Conservation (phyloP, 2,113 vertebrate genomes). For the Dicentrarchus labrax region DNA sequence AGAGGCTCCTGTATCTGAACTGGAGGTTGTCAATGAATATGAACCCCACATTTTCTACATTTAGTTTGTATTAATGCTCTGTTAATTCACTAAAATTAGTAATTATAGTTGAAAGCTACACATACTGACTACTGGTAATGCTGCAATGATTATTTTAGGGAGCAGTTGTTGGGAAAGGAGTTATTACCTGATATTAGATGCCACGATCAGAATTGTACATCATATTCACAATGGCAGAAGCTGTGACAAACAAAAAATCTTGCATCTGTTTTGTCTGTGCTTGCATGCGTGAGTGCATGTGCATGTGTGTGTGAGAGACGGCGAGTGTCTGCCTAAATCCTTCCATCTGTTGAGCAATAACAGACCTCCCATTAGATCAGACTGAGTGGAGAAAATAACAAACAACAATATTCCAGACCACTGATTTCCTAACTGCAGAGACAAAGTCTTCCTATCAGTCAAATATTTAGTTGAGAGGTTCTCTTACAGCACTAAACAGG, state of each 20-base stretch:
- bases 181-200: neutral
- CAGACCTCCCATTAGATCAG: slow-evolving; percentile 42
- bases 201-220: neutral
- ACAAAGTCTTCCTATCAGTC: neutral
- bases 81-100: neutral
- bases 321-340: slow-evolving; percentile 36
- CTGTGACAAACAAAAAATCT: slow-evolving; percentile 10
- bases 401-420: slow-evolving; percentile 35
- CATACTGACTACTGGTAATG: neutral
- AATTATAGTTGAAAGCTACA: neutral
- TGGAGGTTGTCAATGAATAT: neutral
- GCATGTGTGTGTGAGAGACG: neutral
- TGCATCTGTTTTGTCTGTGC: slow-evolving; percentile 28
- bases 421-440: neutral
- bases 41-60: neutral
- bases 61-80: neutral
- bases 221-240: neutral
- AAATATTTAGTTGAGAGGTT: neutral
- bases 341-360: slow-evolving; percentile 66
- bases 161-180: neutral
- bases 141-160: neutral
- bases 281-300: neutral
- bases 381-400: slow-evolving; percentile 47
- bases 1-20: neutral
- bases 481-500: neutral